Evolutionary conservation across 2,113 vertebrate species (phyloP).

Genomic region (Mastomys natalensis): DNA sequence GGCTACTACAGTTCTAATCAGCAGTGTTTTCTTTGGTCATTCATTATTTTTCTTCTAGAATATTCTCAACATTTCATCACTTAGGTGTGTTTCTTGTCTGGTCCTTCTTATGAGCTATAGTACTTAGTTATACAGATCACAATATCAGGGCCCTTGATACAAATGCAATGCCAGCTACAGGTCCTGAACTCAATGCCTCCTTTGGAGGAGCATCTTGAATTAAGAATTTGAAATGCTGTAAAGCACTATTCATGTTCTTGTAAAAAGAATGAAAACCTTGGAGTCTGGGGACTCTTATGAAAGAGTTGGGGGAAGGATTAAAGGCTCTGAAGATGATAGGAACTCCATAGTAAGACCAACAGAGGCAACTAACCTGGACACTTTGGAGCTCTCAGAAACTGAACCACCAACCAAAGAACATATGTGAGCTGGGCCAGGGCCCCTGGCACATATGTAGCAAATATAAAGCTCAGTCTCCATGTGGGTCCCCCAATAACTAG

Average conservation of each 20-base stretch:
- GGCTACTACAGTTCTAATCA: background rate
- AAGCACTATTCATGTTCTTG: background rate
- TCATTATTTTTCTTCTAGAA: background rate
- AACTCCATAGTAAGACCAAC: too few species aligned
- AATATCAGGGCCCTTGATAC: background rate
- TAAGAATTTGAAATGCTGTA: constrained; percentile 5
- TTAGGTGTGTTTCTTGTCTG: background rate
- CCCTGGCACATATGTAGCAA: too few species aligned
- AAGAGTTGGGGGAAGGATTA: too few species aligned
- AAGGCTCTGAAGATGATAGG: too few species aligned
- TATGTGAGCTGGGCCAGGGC: too few species aligned
- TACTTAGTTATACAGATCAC: background rate
- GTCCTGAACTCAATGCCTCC: background rate
- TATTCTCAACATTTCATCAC: background rate
- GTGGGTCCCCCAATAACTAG: too few species aligned
- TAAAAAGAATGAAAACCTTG: background rate
- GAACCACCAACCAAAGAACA: too few species aligned
- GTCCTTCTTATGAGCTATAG: background rate
- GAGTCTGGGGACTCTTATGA: too few species aligned
- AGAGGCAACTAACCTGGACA: too few species aligned
- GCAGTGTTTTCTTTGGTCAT: background rate
- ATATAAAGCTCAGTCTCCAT: too few species aligned
- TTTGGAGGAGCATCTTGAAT: background rate
- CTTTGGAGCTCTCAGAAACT: too few species aligned
- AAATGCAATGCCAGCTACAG: background rate